Percentiles rank a stretch among this genome's conserved stretches.
Conservation (phyloP, 2,797 vertebrate species). For the Telmatherina bonti region DNA sequence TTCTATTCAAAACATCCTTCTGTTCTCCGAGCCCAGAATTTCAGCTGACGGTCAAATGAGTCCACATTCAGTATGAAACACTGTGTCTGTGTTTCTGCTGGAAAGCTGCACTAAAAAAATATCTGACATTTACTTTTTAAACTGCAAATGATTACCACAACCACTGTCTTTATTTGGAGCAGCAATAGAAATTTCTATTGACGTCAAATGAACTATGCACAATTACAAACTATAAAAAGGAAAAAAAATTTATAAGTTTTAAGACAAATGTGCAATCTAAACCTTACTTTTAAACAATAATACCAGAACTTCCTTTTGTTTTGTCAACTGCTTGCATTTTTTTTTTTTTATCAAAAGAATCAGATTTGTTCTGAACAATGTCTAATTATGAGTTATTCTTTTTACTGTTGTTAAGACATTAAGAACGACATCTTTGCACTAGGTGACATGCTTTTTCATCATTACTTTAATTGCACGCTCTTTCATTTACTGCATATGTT, state of each 20-base stretch:
- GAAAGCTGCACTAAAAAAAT: conserved; percentile 35
- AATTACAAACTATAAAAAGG: not conserved
- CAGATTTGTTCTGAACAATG: conserved; percentile 3
- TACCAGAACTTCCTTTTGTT: not conserved
- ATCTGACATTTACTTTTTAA: conserved; percentile 28
- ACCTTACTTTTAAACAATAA: not conserved
- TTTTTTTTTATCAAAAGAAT: not conserved
- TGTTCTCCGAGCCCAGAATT: conserved; percentile 25
- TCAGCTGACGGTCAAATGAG: conserved; percentile 33
- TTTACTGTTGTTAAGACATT: conserved; percentile 2
- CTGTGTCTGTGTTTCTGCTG: conserved; percentile 40
- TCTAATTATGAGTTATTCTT: conserved; percentile 1
- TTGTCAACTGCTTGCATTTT: conserved; percentile 3
- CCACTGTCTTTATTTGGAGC: conserved; percentile 13
- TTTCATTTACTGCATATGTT: not conserved
- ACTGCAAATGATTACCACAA: not conserved
- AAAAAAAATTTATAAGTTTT: not conserved
- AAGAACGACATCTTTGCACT: not conserved
- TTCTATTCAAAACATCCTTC: conserved; percentile 25
- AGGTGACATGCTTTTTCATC: not conserved
- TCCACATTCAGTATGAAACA: conserved; percentile 40
- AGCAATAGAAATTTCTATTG: conserved; percentile 7
- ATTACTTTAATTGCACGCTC: not conserved
- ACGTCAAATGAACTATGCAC: not conserved
- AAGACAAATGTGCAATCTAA: conserved; percentile 1